Conservation (phyloP, 2,113 vertebrate genomes). For the Microcebus lehilahytsara region DNA sequence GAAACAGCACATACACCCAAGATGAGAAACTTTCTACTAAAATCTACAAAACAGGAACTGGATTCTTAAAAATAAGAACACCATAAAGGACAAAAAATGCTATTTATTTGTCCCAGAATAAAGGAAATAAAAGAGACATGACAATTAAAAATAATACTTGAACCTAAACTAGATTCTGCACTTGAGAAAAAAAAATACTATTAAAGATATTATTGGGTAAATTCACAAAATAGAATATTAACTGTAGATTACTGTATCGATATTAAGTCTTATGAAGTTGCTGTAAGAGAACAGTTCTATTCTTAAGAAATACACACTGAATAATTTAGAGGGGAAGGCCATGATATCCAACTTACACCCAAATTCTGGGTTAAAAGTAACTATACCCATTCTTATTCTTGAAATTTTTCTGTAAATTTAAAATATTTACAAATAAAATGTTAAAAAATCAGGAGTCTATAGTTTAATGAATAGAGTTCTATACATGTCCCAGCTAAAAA, state of each 20-base stretch:
- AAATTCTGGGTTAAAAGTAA: neutral
- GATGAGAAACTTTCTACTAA: neutral
- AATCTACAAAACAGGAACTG: neutral
- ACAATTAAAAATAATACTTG: neutral
- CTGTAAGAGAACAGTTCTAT: neutral
- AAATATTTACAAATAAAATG: neutral
- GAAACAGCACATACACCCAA: neutral
- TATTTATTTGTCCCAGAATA: constrained; percentile 14
- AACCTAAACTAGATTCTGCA: neutral
- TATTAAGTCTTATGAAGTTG: neutral
- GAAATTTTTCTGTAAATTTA: neutral
- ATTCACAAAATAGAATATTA: neutral
- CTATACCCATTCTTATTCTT: neutral
- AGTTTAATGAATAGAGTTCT: neutral
- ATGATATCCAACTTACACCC: neutral
- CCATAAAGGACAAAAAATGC: neutral
- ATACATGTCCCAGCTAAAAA: neutral
- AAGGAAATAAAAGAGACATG: neutral
- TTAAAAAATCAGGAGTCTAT: neutral
- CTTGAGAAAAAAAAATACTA: neutral
- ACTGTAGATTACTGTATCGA: neutral
- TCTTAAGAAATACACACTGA: neutral
- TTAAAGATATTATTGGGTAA: neutral
- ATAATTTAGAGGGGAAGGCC: neutral
- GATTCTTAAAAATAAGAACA: neutral